Conservation (phyloP, 2,113 vertebrate genomes). For the Equus przewalskii region DNA sequence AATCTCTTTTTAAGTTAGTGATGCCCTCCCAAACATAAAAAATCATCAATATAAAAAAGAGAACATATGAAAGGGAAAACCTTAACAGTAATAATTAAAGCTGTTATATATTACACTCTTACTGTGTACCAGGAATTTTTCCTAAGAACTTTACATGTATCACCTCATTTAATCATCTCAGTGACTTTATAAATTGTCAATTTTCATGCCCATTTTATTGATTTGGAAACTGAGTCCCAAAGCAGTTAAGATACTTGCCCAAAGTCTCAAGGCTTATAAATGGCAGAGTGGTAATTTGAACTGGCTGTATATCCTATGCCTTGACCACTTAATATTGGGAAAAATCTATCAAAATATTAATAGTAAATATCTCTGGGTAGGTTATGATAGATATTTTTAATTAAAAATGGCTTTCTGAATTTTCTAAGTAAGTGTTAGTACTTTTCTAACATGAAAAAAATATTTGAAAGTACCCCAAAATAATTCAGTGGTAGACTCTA, state of each 20-base stretch:
- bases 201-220: neutral
- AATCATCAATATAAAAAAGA: neutral
- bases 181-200: neutral
- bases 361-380: neutral
- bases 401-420: neutral
- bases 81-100: neutral
- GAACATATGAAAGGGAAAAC: neutral
- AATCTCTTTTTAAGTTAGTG: neutral
- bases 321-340: neutral
- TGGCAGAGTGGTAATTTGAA: conserved; percentile 17
- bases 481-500: neutral
- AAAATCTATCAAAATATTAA: conserved; percentile 8
- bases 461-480: neutral
- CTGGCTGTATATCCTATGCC: neutral
- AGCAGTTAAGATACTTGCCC: neutral
- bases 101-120: neutral
- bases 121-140: neutral
- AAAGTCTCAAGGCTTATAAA: neutral
- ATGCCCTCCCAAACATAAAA: neutral
- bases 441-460: neutral
- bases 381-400: neutral
- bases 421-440: neutral
- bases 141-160: neutral
- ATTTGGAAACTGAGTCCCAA: neutral
- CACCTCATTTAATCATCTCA: neutral